Percentiles rank a stretch among this genome's conserved stretches.
Evolutionary conservation across 2,113 vertebrate genomes (phyloP).

Genomic region (Alosa alosa): DNA sequence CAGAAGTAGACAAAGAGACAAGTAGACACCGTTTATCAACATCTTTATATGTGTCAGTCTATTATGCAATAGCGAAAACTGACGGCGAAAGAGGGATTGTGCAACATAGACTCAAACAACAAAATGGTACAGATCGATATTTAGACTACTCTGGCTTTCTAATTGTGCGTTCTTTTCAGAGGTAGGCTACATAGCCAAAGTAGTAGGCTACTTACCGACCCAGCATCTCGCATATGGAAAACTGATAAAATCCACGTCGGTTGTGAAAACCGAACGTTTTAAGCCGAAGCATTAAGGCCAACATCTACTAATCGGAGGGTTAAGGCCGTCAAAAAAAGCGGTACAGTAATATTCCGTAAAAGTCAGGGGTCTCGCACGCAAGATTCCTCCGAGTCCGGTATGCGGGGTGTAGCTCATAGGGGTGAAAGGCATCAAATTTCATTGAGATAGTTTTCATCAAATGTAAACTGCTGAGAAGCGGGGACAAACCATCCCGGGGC

Average conservation of each 20-base stretch:
- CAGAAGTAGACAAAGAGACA: background rate
- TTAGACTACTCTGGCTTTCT: background rate
- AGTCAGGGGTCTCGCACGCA: background rate
- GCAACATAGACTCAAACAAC: background rate
- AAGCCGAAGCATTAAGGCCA: background rate
- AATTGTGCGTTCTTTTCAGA: background rate
- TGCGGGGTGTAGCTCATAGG: background rate
- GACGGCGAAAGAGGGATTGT: background rate
- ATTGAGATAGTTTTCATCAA: constrained; percentile 1
- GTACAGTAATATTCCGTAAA: background rate
- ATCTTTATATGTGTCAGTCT: background rate
- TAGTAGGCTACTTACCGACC: background rate
- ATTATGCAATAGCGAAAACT: background rate
- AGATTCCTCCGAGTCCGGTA: background rate
- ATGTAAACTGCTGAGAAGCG: background rate
- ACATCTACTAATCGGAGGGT: background rate
- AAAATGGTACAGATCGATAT: background rate
- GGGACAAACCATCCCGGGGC: background rate
- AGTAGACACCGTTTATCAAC: background rate
- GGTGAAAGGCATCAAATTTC: background rate
- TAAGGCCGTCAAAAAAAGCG: background rate
- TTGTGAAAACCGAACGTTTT: background rate
- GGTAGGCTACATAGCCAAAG: background rate
- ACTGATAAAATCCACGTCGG: constrained; percentile 19
- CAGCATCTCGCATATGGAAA: background rate